phyloP scores from a whole-genome alignment of 1,140 invertebrate genomes.

The Caenorhabditis inopinata region DNA sequence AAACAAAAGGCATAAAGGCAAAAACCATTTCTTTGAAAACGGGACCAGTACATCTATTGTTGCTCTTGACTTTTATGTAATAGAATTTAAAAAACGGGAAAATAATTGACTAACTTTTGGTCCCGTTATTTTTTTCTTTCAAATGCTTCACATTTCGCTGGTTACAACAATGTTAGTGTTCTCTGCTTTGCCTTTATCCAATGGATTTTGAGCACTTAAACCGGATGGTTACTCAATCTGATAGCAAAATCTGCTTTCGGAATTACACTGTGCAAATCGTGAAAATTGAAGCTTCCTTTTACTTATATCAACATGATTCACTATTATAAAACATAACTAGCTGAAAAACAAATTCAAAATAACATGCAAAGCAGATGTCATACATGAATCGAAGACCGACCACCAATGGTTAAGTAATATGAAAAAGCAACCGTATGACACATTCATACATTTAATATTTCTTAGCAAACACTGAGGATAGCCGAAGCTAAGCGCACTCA shows the following conservation, averaged over 20 bases:
- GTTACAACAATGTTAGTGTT: neutral
- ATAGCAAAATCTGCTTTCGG: no score
- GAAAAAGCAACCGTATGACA: conserved; percentile 13
- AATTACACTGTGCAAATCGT: no score
- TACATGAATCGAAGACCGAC: conserved; percentile 27
- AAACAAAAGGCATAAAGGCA: no score
- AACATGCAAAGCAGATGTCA: no score
- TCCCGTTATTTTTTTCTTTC: neutral
- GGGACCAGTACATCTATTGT: no score
- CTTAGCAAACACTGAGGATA: conserved; percentile 8
- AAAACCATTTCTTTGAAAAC: no score
- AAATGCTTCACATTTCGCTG: neutral
- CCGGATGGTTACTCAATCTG: neutral
- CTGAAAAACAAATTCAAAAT: no score
- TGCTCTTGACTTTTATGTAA: no score
- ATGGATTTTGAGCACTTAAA: neutral
- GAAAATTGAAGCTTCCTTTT: neutral
- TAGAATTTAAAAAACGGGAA: no score
- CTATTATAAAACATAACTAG: neutral
- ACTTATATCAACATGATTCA: neutral
- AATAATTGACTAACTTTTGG: no score
- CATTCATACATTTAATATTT: neutral
- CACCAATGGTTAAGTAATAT: conserved; percentile 44
- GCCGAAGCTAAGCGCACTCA: conserved; percentile 28
- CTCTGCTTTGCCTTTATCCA: neutral